A percentile compares a stretch with the other conserved stretches of the same genome.
Conservation (phyloP, 2,797 vertebrate species). For the Acrossocheilus fasciatus region DNA sequence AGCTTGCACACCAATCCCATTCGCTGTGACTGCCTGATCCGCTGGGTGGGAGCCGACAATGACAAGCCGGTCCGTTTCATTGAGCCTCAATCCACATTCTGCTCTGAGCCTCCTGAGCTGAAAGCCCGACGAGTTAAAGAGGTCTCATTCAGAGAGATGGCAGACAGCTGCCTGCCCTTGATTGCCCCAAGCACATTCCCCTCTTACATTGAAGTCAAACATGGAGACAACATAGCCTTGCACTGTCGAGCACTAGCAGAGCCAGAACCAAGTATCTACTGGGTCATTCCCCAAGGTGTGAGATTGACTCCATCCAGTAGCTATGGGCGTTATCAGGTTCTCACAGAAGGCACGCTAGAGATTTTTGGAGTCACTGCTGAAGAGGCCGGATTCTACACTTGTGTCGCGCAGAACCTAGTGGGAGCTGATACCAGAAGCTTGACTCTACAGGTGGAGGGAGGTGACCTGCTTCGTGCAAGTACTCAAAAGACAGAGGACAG, state of each 20-base stretch:
- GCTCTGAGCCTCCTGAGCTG: slow-evolving; percentile 92
- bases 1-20: slow-evolving; percentile 96
- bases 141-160: slow-evolving; percentile 93
- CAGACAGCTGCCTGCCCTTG: slow-evolving; percentile 90
- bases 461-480: background rate
- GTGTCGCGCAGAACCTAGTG: slow-evolving; percentile 92
- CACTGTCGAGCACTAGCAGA: slow-evolving; percentile 94
- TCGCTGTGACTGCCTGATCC: slow-evolving; percentile 95
- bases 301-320: slow-evolving; percentile 76
- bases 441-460: slow-evolving; percentile 77
- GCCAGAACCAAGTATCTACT: slow-evolving; percentile 92
- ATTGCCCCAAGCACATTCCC: slow-evolving; percentile 89
- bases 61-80: slow-evolving; percentile 88
- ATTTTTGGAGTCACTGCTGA: slow-evolving; percentile 77
- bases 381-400: slow-evolving; percentile 93
- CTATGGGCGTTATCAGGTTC: slow-evolving; percentile 78
- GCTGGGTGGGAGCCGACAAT: slow-evolving; percentile 87
- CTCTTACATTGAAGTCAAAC: slow-evolving; percentile 77
- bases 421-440: slow-evolving; percentile 92
- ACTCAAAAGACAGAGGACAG: slow-evolving; percentile 53
- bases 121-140: slow-evolving; percentile 86
- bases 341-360: slow-evolving; percentile 91
- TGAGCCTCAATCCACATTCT: slow-evolving; percentile 93
- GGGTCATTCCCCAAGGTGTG: slow-evolving; percentile 89
- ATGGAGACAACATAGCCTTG: slow-evolving; percentile 78